Evolutionary conservation across 2,113 vertebrate species (phyloP).

Genomic region (Calypte anna): DNA sequence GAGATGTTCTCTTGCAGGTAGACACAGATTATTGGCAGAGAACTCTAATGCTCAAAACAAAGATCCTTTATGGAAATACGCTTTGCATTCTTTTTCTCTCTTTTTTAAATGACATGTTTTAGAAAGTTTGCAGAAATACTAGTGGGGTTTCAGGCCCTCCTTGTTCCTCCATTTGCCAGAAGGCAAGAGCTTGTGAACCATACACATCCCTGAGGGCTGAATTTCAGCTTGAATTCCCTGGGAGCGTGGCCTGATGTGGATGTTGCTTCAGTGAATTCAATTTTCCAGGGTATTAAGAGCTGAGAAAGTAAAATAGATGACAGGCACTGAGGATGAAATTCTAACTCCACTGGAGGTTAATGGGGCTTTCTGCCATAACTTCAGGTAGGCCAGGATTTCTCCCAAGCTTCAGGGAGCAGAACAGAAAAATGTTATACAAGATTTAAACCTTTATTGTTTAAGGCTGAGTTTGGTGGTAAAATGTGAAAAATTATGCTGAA

Average conservation of each 20-base stretch:
- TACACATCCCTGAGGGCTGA: neutral
- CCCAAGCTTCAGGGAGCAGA: neutral
- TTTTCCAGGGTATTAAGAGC: slow-evolving; percentile 41
- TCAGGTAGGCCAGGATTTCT: neutral
- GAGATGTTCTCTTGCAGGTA: neutral
- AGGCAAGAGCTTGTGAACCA: neutral
- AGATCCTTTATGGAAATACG: neutral
- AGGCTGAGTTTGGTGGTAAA: neutral
- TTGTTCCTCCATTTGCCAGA: neutral
- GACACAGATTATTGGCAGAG: neutral
- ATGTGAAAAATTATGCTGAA: neutral
- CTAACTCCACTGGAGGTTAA: neutral
- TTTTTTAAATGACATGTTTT: neutral
- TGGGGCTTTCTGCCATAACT: neutral
- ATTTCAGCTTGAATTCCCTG: slow-evolving; percentile 1
- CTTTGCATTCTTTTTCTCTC: neutral
- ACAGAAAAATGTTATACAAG: neutral
- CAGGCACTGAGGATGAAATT: neutral
- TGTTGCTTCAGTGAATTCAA: slow-evolving; percentile 39
- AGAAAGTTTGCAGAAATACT: neutral
- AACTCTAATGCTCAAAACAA: neutral
- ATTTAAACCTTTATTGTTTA: neutral
- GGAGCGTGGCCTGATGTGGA: neutral
- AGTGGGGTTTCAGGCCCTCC: neutral
- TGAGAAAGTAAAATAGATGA: slow-evolving; percentile 7